Evolutionary conservation across 2,888 invertebrate species (phyloP), one percentile per base, ranked within the genome.

Genomic region (Elysia crispata): DNA sequence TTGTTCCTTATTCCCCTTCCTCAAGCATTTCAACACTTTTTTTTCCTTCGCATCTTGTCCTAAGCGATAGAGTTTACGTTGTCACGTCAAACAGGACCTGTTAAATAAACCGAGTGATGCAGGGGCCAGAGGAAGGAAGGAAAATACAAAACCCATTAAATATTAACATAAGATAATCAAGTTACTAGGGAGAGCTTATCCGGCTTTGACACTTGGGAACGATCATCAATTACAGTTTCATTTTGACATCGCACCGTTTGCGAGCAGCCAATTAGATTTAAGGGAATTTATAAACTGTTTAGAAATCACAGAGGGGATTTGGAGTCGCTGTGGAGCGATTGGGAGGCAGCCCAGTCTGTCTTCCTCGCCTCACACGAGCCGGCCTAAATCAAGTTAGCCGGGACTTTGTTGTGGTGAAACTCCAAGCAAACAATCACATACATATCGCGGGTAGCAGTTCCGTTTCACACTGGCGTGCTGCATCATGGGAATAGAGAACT

Each of bases 271-370:
- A 87, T 86, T 86, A 82, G 85, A 85, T 87, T 85, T 80, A 79
- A 82, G 84, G 85, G 85, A 86, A 87, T 87, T 87, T 87, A 87
- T 87, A 87, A 87, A 87, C 87, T 86, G 87, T 87, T 87, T 87
- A 86, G 87, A 83, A 85, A 85, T 86, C 86, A 86, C 87, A 83
- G 86, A 85, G 84, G 87, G 85, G 86, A 81, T 80, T 77, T 69
- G 77, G 69, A 64, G 80, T 79, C 79, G 73, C 49, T 50, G 20
- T 31, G 76, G 81, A 82, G 81, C 81, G 82, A 82, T 83, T 77
- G 74, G 60, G 70, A 73, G 76, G 77, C 77, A 79, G 79, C 75
- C 78, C 79, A 64, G 67, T 18, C 69, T 41, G 78, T 60, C 82
- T 82, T 82, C 81, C 66, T 73, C 33, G 72, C 54, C 72, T 74